Evolutionary conservation across 1,140 invertebrate genomes (phyloP), one percentile per base, ranked within the genome.

Genomic region (Habropoda laboriosa): DNA sequence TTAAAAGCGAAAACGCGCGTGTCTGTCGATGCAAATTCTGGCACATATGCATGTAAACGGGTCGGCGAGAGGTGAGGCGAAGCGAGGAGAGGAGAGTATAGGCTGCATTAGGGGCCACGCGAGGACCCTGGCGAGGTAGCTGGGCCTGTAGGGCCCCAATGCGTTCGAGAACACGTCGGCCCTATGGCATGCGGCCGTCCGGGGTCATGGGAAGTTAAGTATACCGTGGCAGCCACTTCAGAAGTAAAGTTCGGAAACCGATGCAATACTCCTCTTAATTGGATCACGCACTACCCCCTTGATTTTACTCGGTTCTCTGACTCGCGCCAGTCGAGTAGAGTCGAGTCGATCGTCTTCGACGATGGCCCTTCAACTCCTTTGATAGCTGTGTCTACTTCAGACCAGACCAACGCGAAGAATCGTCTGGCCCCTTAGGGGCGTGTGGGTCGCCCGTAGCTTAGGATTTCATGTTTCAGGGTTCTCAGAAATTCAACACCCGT

Each of bases 161-260:
- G 77, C 74, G 82, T 73, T 79, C 81, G 75, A 77, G 87, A 85
- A 88, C 87, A 86, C 87, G 87, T 86, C 67, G 81, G 74, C 60
- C 79, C 83, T 86, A 60, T 73, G 82, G 87, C 80, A 87, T 80
- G 80, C 86, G 68, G 47, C 61, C 77, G 61, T 61, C 24, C 63
- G 70, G 83, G 88, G 83, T 89, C 88, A 88, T 84, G 82, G 81
- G 73, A 87, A 89, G 85, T 88, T 79, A 81, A 87, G 79, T 87
- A 79, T 79, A 68, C 74, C 24, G 30, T 57, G n/a, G 68, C 47
- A 47, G 57, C 42, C 57, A 74, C 73, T 76, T 73, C 67, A 68
- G 79, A 80, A 74, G 76, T 55, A 35, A 80, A 78, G 42, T 58
- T 75, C 53, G n/a, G 66, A 81, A 83, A 81, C 72, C 60, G 74